These are phyloP conservation scores for Mesembrinibis cayennensis DNA, from an alignment of 2,113 vertebrate species.

Conservation along the genomic window DNA sequence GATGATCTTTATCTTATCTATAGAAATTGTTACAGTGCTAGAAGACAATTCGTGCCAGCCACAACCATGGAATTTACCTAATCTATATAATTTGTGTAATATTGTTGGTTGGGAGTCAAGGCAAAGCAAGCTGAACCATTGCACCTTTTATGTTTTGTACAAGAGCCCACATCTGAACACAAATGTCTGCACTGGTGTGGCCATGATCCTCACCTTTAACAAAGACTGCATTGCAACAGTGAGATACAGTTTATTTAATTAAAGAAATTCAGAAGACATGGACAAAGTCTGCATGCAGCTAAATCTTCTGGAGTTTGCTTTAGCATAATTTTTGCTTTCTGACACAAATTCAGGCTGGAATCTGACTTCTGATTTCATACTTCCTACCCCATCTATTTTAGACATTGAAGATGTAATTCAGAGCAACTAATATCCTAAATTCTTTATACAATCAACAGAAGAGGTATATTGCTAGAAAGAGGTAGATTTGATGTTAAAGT, in stretches of 20 bases:
- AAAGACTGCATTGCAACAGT: not conserved
- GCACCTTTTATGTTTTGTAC: not conserved
- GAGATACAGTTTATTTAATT: not conserved
- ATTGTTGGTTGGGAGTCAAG: not conserved
- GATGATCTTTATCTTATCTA: not conserved
- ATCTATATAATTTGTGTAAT: not conserved
- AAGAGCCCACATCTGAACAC: not conserved
- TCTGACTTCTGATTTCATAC: not conserved
- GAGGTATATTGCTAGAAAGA: not conserved
- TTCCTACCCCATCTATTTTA: not conserved
- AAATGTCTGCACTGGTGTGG: not conserved
- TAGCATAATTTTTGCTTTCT: not conserved
- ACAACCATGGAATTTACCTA: not conserved
- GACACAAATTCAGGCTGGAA: not conserved
- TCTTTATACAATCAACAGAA: not conserved
- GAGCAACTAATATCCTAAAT: not conserved
- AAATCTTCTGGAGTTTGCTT: not conserved
- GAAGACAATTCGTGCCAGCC: not conserved
- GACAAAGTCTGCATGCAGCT: not conserved
- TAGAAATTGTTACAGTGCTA: not conserved
- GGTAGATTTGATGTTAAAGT: not conserved
- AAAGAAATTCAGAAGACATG: not conserved
- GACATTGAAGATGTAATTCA: not conserved
- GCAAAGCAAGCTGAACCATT: not conserved
- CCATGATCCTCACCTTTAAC: not conserved